Evolutionary conservation across 1,140 invertebrate genomes (phyloP).

Genomic region (Lucilia cuprina): DNA sequence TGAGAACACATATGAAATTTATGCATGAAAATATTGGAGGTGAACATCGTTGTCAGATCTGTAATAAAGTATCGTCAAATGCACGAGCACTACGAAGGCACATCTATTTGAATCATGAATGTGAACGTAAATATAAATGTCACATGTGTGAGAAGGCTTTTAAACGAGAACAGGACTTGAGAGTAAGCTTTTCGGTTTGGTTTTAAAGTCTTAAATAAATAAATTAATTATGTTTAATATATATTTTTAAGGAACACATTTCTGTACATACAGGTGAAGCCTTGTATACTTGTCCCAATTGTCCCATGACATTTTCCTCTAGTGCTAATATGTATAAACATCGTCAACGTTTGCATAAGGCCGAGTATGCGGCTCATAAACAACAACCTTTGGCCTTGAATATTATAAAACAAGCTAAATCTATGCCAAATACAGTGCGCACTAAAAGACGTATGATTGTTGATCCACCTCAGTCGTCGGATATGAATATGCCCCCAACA

Average conservation of each 20-base stretch:
- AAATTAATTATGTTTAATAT: not conserved
- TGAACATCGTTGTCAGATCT: conserved; percentile 57
- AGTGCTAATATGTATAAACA: conserved; percentile 61
- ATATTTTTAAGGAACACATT: conserved; percentile 50
- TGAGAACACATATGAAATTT: conserved; percentile 59
- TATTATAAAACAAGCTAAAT: not conserved
- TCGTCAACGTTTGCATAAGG: conserved; percentile 55
- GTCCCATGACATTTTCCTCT: conserved; percentile 59
- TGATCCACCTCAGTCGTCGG: not conserved
- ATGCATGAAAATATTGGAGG: conserved; percentile 51
- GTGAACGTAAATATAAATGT: conserved; percentile 58
- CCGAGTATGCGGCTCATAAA: conserved; percentile 57
- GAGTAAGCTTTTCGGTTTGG: conserved; percentile 42
- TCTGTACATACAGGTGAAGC: conserved; percentile 59
- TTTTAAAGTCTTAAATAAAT: not conserved
- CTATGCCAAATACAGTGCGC: not conserved
- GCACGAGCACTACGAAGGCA: conserved; percentile 53
- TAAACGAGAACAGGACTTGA: conserved; percentile 53
- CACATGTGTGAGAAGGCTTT: conserved; percentile 60
- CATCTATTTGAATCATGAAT: conserved; percentile 58
- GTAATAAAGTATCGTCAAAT: conserved; percentile 55
- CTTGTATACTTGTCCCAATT: conserved; percentile 58
- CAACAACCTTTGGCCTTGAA: conserved; percentile 53
- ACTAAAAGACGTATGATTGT: not conserved
- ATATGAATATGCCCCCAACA: not conserved